Evolutionary conservation across 2,113 vertebrate genomes (phyloP).

Genomic region (Stegostoma tigrinum): DNA sequence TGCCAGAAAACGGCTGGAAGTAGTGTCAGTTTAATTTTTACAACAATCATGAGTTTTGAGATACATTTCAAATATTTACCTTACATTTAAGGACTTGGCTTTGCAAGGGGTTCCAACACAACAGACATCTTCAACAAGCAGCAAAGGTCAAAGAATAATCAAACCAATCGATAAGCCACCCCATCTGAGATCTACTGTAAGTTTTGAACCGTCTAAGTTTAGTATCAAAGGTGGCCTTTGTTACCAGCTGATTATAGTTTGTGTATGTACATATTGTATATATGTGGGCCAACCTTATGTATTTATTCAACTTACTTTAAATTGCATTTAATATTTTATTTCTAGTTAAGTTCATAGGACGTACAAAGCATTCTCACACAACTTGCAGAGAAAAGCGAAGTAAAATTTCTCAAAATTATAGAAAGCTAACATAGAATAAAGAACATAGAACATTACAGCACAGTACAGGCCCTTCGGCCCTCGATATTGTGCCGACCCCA

Average conservation of each 20-base stretch:
- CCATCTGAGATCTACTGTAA: slow-evolving; percentile 69
- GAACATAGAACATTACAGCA: too few relatives aligned
- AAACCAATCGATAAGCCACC: slow-evolving; percentile 64
- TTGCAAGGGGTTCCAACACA: slow-evolving; percentile 50
- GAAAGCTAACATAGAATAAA: not conserved
- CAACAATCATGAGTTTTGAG: not conserved
- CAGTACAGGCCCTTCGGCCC: too few relatives aligned
- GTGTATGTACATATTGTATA: not conserved
- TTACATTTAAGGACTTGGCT: slow-evolving; percentile 58
- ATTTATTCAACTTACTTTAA: not conserved
- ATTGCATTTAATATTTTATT: not conserved
- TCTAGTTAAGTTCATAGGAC: not conserved
- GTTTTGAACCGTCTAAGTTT: slow-evolving; percentile 44
- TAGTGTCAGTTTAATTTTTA: not conserved
- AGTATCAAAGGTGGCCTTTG: not conserved
- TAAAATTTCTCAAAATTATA: not conserved
- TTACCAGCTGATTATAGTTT: not conserved
- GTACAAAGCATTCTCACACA: not conserved
- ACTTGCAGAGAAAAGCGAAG: not conserved
- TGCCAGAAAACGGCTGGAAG: not conserved
- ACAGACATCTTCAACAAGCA: slow-evolving; percentile 44
- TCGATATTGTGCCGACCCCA: too few relatives aligned
- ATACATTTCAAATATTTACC: slow-evolving; percentile 26
- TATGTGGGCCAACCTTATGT: not conserved
- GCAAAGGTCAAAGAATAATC: slow-evolving; percentile 62